Base-by-base conservation (phyloP, 2,113 vertebrate species). In the Tyrannus savana region DNA sequence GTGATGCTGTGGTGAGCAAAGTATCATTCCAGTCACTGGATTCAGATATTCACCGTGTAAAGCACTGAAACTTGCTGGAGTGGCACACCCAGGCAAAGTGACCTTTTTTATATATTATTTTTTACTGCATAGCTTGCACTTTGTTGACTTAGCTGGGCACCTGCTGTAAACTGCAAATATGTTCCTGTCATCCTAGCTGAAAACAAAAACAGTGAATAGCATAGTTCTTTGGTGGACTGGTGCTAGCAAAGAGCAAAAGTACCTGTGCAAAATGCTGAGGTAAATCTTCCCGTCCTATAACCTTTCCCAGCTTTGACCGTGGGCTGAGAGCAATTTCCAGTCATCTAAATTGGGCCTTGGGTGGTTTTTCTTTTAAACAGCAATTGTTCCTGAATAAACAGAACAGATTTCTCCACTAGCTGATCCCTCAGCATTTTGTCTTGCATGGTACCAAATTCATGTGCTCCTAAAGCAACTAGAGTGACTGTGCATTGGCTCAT, bases 141-240 rank as follows among this genome's bases (percentile, higher is more conserved):
- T 95, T 87, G 58, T 91, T 94, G 96, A 93, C 84, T 96, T 95
- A 73, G 73, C 95, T 56, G 55, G 89, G 92, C 95, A 96, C 89
- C 95, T 96, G 96, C 95, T 96, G 86, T 95, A 95, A 95, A 91
- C 80, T 92, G 89, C 81, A 95, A 96, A 95, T 96, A 83, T 76
- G 89, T 89, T 93, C 91, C 95, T 97, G 96, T 97, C 95, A 86
- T 56, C 85, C 90, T 46, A 68, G 69, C 92, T 95, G 85, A 80
- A 95, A 95, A 84, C 47, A 92, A 90, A 93, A 92, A 16, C 73
- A 46, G 87, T 56, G 85, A 88, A 58, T 33, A 68, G 79, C 22
- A 49, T 88, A 75, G 79, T 78, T 92, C 85, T 86, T 86, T 64
- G 64, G 79, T 89, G 49, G 50, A 72, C 49, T 39, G 24, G 50